Percentiles rank a stretch among this genome's conserved stretches.
phyloP scores from a whole-genome alignment of 1,140 invertebrate genomes.

The Calycopis cecrops region DNA sequence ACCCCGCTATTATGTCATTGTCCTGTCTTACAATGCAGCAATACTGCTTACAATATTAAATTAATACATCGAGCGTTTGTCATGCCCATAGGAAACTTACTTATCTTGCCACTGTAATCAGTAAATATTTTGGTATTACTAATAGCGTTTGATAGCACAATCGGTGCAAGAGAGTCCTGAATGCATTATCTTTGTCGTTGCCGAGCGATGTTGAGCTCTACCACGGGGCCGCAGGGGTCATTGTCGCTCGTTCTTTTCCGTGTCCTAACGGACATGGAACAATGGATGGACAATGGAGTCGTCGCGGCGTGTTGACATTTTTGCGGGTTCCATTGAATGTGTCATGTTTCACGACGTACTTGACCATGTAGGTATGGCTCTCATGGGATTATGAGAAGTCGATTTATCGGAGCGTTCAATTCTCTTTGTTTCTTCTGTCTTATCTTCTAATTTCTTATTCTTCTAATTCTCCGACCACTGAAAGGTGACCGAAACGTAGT shows the following conservation, averaged over 20 bases:
- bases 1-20: too few relatives aligned
- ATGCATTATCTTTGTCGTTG: neutral
- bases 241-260: neutral
- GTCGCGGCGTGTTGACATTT: neutral
- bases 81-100: neutral
- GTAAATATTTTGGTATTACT: slow-evolving; percentile 6
- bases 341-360: too few relatives aligned
- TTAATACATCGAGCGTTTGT: neutral
- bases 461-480: too few relatives aligned
- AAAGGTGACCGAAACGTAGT: too few relatives aligned
- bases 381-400: too few relatives aligned
- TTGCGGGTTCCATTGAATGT: neutral
- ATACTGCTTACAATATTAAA: neutral
- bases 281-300: slow-evolving; percentile 1
- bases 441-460: too few relatives aligned
- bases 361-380: too few relatives aligned
- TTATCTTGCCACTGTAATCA: neutral
- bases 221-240: neutral
- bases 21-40: too few relatives aligned
- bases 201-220: neutral
- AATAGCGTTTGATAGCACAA: neutral
- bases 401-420: too few relatives aligned
- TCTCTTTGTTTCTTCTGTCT: too few relatives aligned
- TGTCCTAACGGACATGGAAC: neutral
- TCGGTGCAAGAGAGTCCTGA: neutral